Base-by-base conservation (phyloP, 1,140 invertebrate genomes). In the Drosophila hydei region DNA sequence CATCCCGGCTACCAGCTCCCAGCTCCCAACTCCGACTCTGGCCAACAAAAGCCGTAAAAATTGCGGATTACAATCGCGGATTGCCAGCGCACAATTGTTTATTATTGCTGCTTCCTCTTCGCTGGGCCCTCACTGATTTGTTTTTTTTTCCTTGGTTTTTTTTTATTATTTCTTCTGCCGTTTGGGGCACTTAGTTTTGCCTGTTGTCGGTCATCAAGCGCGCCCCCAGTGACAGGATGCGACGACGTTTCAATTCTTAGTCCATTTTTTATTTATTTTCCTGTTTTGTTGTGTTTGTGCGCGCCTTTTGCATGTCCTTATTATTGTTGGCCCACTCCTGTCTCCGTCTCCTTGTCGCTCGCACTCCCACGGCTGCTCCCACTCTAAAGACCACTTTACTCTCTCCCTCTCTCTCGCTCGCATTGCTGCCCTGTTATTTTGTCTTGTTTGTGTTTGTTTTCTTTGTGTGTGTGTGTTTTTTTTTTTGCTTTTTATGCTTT, bases 61-160 rank as follows among this genome's bases (percentile, higher is more conserved):
- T 90, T 90, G 89, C 88, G 89, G 89, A 90, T 90, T 90, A 90
- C 88, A 88, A 90, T 90, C 88, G 89, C 88, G 83, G 88, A 90
- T 85, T 90, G 90, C 81, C 79, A 90, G 80, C 81, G 77, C 69
- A 85, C 81, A 85, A 85, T 87, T 90, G 87, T 84, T 89, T 85
- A 80, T 85, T 85, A 79, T 85, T 85, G 81, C 81, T 74, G 65
- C 77, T 55, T 63, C 47, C 25, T 40, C 21, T 9, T 58, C 16
- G 25, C 36, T 45, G 45, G 11, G 9, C 30, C 11, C 9, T 33
- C 65, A 14, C 19, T 25, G 18, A 21, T 11, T 55, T 42, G 7
- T 9, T 18, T 11, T 2, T 18, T 19, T 18, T 43, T 43, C 9
- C 9, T 18, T 18, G 19, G 11, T 19, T 12, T 19, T 21, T 69